phyloP scores from a whole-genome alignment of 2,888 invertebrate species.

The Campoletis raptor region DNA sequence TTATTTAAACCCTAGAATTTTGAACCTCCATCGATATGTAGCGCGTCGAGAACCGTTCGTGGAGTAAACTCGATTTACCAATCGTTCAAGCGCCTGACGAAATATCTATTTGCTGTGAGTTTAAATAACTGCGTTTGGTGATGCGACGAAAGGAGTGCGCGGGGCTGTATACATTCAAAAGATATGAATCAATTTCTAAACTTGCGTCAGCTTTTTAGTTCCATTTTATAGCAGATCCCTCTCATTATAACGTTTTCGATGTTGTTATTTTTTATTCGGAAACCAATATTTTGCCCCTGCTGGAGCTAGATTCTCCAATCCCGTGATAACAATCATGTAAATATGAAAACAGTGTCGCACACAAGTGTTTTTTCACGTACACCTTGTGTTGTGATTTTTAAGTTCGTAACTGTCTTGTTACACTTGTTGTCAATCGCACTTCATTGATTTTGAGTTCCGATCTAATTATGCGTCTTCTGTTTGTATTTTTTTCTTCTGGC shows the following conservation, averaged over 20 bases:
- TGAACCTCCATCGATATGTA: background rate
- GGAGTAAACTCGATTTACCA: conserved; percentile 26
- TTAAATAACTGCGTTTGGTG: conserved; percentile 7
- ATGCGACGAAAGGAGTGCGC: conserved; percentile 3
- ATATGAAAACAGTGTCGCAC: background rate
- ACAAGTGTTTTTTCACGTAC: background rate
- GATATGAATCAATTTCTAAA: conserved; percentile 39
- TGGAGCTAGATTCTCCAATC: background rate
- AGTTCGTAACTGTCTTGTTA: background rate
- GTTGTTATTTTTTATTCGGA: background rate
- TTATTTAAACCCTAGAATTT: conserved; percentile 14
- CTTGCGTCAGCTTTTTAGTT: conserved; percentile 35
- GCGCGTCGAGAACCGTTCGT: conserved; percentile 3
- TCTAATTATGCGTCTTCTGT: background rate
- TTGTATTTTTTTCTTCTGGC: background rate
- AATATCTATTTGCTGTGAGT: conserved; percentile 16
- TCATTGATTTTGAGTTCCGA: background rate
- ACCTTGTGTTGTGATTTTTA: background rate
- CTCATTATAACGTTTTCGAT: background rate
- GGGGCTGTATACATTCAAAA: conserved; percentile 6
- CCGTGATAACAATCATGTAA: background rate
- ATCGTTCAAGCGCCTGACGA: conserved; percentile 39
- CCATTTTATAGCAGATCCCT: background rate
- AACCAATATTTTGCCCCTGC: background rate
- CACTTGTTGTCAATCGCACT: background rate